Evolutionary conservation across 2,888 invertebrate genomes (phyloP).

Genomic region (Chrysolina americana): DNA sequence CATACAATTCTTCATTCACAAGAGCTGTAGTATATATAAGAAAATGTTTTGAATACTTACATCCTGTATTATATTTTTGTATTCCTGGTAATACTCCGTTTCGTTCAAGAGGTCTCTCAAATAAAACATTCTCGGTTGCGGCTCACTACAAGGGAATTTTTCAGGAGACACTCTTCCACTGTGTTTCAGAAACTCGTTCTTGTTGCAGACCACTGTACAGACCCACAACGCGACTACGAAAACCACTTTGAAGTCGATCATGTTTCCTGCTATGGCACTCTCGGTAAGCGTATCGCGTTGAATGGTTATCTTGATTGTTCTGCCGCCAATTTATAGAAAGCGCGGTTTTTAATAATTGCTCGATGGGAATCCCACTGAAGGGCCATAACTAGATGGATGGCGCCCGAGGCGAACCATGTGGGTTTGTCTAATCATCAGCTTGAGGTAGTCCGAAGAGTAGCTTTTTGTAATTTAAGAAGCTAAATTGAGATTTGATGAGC

Average conservation of each 20-base stretch:
- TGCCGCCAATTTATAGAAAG: too few species aligned
- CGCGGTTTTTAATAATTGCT: too few species aligned
- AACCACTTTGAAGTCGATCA: neutral
- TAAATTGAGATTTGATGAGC: too few species aligned
- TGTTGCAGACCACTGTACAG: neutral
- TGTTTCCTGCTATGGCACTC: neutral
- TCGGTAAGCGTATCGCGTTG: neutral
- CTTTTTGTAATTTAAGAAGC: too few species aligned
- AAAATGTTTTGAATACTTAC: neutral
- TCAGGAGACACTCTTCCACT: neutral
- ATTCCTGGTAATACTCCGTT: neutral
- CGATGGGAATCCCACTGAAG: too few species aligned
- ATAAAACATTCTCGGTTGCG: constrained; percentile 23
- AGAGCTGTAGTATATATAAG: too few species aligned
- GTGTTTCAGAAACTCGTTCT: neutral
- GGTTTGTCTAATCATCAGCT: too few species aligned
- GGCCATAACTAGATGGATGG: too few species aligned
- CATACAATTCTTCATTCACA: too few species aligned
- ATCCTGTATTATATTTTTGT: neutral
- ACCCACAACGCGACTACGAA: constrained; percentile 2
- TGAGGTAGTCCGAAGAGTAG: too few species aligned
- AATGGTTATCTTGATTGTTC: neutral
- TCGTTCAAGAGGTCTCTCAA: constrained; percentile 5
- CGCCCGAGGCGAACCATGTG: too few species aligned
- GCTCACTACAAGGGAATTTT: constrained; percentile 25